Conservation (phyloP, 1,140 invertebrate genomes). For the Apis dorsata region DNA sequence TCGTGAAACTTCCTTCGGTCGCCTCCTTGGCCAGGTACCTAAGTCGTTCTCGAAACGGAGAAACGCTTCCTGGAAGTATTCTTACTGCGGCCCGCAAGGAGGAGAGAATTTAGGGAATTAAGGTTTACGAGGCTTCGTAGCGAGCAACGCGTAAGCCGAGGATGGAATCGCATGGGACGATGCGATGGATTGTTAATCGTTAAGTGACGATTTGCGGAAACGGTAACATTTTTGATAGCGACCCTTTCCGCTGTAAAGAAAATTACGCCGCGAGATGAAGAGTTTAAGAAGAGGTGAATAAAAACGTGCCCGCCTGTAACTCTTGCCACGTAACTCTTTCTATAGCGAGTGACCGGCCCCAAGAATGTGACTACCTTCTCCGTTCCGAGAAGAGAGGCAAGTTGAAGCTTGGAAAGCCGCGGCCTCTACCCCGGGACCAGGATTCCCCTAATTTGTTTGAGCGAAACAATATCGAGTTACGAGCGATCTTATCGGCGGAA, state of each 20-base stretch:
- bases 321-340: constrained; percentile 47
- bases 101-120: constrained; percentile 36
- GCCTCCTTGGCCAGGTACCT: constrained; percentile 11
- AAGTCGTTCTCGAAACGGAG: constrained; percentile 17
- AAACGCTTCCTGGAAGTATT: constrained; percentile 49
- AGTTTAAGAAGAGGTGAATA: constrained; percentile 21
- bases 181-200: too few species aligned
- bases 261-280: constrained; percentile 28
- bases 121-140: background rate
- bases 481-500: constrained; percentile 74
- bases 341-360: constrained; percentile 35
- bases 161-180: background rate
- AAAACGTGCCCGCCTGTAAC: constrained; percentile 37
- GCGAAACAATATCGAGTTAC: constrained; percentile 80
- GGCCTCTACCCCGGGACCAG: constrained; percentile 65
- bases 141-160: background rate
- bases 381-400: constrained; percentile 67
- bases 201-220: constrained; percentile 41
- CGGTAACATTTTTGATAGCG: background rate
- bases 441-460: constrained; percentile 78
- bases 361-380: constrained; percentile 52
- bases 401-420: constrained; percentile 69
- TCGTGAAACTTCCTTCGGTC: constrained; percentile 51
- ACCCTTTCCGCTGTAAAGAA: too few species aligned
- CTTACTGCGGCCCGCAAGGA: background rate